Conservation (phyloP, 2,888 invertebrate species). For the Neelides folsomi region DNA sequence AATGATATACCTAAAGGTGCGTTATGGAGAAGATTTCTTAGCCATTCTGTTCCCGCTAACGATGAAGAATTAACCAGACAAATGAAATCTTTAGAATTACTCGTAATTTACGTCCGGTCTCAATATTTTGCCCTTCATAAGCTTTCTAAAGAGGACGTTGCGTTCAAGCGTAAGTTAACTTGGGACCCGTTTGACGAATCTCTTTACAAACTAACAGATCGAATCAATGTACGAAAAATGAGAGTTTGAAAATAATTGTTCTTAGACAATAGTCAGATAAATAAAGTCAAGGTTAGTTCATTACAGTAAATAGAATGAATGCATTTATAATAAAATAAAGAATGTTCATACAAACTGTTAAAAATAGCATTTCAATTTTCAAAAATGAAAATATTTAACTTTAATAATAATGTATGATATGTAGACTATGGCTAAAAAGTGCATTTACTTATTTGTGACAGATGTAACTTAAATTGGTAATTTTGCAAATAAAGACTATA, state of each 20-base stretch:
- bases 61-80: constrained; percentile 17
- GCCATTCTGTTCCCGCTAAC: constrained; percentile 28
- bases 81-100: constrained; percentile 30
- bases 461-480: too few relatives aligned
- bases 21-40: constrained; percentile 71
- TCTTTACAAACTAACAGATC: constrained; percentile 9
- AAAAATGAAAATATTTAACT: too few relatives aligned
- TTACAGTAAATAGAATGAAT: too few relatives aligned
- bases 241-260: neutral
- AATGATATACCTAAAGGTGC: constrained; percentile 45
- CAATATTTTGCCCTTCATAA: constrained; percentile 38
- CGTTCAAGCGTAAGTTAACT: constrained; percentile 45
- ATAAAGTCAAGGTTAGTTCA: too few relatives aligned
- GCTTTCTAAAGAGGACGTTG: constrained; percentile 45
- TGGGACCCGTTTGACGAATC: constrained; percentile 43
- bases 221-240: constrained; percentile 8
- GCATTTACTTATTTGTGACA: too few relatives aligned
- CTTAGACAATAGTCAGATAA: too few relatives aligned
- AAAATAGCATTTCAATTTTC: too few relatives aligned
- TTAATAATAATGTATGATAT: too few relatives aligned
- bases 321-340: too few relatives aligned
- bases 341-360: too few relatives aligned
- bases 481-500: too few relatives aligned
- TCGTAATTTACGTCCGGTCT: constrained; percentile 27
- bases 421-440: too few relatives aligned